These are phyloP conservation scores for Drosophila serrata DNA, from an alignment of 1,140 invertebrate genomes.

Conservation along the genomic window DNA sequence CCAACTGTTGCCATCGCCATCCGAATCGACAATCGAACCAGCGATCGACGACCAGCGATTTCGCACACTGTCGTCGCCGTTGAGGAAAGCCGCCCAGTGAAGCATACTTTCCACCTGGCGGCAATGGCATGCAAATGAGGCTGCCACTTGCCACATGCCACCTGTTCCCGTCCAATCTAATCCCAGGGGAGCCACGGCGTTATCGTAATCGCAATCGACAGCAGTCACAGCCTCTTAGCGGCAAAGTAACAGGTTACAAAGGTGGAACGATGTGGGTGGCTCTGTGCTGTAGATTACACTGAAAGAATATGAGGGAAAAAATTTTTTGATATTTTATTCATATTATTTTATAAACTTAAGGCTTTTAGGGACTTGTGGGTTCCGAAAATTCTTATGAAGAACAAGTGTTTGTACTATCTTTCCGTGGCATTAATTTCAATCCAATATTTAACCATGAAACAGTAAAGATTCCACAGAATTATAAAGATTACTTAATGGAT, in stretches of 20 bases:
- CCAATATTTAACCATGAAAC: no score
- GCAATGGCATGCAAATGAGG: conserved; percentile 65
- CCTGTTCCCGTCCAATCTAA: conserved; percentile 4
- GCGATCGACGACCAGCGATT: conserved; percentile 50
- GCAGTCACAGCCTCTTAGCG: conserved; percentile 68
- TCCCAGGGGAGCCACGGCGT: conserved; percentile 3
- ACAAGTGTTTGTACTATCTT: no score
- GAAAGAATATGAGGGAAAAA: neutral
- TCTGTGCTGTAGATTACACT: conserved; percentile 7
- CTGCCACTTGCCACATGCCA: conserved; percentile 41
- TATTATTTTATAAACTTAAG: neutral
- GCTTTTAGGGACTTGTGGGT: neutral
- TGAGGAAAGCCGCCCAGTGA: conserved; percentile 38
- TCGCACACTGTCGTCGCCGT: conserved; percentile 33
- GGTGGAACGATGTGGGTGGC: conserved; percentile 3
- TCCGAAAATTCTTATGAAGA: neutral
- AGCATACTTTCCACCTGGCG: conserved; percentile 75
- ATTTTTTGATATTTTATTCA: no score
- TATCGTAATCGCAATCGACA: conserved; percentile 65
- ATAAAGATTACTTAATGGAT: no score
- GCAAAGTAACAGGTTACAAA: conserved; percentile 49
- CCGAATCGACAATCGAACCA: conserved; percentile 10
- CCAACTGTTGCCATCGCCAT: conserved; percentile 68
- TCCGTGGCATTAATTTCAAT: no score
- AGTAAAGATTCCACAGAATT: no score